Conservation (phyloP, 2,113 vertebrate species). For the Notothenia coriiceps region DNA sequence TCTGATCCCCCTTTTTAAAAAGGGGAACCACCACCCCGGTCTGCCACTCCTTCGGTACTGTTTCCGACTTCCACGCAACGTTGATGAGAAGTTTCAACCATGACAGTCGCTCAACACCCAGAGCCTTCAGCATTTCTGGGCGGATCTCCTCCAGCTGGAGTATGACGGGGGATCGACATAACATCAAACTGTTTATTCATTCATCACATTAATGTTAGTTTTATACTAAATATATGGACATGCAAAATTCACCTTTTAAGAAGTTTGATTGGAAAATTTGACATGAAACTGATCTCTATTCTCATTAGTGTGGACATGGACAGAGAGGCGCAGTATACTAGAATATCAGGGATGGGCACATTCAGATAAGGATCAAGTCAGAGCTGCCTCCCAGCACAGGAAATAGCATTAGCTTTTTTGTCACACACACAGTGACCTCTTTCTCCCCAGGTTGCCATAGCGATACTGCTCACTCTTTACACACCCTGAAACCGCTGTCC, state of each 20-base stretch:
- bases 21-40: too few species aligned
- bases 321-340: background rate
- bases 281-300: background rate
- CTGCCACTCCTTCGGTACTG: too few species aligned
- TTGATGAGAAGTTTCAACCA: too few species aligned
- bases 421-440: constrained; percentile 65
- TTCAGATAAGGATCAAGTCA: constrained; percentile 72
- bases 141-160: too few species aligned
- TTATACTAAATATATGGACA: too few species aligned
- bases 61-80: too few species aligned
- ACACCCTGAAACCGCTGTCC: constrained; percentile 14
- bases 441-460: constrained; percentile 75
- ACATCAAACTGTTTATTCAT: too few species aligned
- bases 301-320: background rate
- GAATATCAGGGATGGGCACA: constrained; percentile 36
- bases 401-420: constrained; percentile 79
- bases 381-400: constrained; percentile 70
- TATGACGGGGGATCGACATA: too few species aligned
- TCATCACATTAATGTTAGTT: too few species aligned
- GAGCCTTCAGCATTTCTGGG: too few species aligned
- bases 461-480: constrained; percentile 47
- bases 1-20: too few species aligned
- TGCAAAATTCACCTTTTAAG: background rate
- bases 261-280: background rate
- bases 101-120: too few species aligned